A percentile compares a stretch with the other conserved stretches of the same genome.
Conservation (phyloP, 2,113 vertebrate species). For the Ploceus nigricollis region DNA sequence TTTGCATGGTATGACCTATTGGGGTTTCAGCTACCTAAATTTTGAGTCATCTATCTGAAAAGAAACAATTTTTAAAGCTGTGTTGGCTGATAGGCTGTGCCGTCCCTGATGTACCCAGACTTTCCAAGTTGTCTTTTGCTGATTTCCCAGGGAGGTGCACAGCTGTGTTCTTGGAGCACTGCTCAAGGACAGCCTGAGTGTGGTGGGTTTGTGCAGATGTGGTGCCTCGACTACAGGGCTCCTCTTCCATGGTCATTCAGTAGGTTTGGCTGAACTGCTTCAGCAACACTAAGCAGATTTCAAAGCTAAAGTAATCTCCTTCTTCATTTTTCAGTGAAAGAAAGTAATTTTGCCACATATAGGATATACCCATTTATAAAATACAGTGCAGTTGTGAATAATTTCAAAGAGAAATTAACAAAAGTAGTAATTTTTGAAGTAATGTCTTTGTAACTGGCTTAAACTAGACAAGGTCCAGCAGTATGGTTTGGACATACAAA, state of each 20-base stretch:
- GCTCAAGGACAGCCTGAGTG: not conserved
- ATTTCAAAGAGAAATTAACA: not conserved
- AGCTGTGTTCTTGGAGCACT: not conserved
- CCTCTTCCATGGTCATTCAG: not conserved
- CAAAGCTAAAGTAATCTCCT: not conserved
- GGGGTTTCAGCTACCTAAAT: not conserved
- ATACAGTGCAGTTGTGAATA: not conserved
- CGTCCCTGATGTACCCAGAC: not conserved
- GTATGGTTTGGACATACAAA: not conserved
- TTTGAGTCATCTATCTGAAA: conserved; percentile 18
- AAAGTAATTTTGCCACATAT: not conserved
- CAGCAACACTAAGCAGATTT: not conserved
- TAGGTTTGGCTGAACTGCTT: not conserved
- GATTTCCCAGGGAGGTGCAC: not conserved
- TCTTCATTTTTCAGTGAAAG: not conserved
- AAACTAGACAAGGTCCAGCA: not conserved
- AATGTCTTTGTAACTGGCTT: not conserved
- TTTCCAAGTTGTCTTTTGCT: not conserved
- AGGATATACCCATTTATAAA: not conserved
- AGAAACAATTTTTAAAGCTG: not conserved
- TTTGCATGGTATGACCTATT: conserved; percentile 20
- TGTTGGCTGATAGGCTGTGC: not conserved
- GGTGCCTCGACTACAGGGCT: not conserved
- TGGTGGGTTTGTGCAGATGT: accelerated
- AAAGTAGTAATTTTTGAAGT: not conserved